phyloP scores from a whole-genome alignment of 2,888 invertebrate genomes.

The Paralinhomoeus sp. region DNA sequence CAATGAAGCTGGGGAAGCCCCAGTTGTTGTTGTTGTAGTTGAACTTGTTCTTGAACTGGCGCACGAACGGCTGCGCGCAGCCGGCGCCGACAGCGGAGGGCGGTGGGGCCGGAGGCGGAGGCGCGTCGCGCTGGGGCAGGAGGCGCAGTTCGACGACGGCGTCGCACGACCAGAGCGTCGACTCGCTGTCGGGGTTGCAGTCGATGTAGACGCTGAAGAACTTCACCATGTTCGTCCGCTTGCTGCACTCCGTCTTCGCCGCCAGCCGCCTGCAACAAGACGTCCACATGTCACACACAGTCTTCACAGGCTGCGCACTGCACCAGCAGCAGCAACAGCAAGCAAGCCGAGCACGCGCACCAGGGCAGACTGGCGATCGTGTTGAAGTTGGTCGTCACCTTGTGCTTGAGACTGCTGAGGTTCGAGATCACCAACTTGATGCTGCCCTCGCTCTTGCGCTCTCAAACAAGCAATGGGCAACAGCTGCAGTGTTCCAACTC shows the following conservation, averaged over 20 bases:
- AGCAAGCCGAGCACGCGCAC: too few species aligned
- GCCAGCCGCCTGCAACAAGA: constrained; percentile 14
- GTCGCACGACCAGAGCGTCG: constrained; percentile 20
- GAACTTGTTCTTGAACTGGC: constrained; percentile 21
- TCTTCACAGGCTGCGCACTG: too few species aligned
- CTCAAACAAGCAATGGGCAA: too few species aligned
- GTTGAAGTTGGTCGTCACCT: constrained; percentile 12
- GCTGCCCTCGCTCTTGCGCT: constrained; percentile 11
- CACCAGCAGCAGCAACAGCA: neutral
- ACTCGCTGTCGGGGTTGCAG: constrained; percentile 21
- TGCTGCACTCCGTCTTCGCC: constrained; percentile 20
- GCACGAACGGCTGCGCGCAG: constrained; percentile 9
- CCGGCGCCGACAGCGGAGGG: neutral
- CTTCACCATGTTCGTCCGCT: constrained; percentile 12
- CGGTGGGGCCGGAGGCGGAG: neutral
- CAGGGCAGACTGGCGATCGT: constrained; percentile 16
- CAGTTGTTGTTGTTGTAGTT: constrained; percentile 22
- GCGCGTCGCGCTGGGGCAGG: too few species aligned
- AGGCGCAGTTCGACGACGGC: constrained; percentile 13
- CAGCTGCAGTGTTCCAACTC: too few species aligned
- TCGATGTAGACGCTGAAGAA: constrained; percentile 23
- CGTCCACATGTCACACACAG: neutral
- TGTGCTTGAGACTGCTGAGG: constrained; percentile 10
- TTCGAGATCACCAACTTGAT: constrained; percentile 13
- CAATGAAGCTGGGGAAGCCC: constrained; percentile 23